Percentiles rank a stretch among this genome's conserved stretches.
phyloP scores from a whole-genome alignment of 1,140 invertebrate genomes.

The Chelonus insularis region DNA sequence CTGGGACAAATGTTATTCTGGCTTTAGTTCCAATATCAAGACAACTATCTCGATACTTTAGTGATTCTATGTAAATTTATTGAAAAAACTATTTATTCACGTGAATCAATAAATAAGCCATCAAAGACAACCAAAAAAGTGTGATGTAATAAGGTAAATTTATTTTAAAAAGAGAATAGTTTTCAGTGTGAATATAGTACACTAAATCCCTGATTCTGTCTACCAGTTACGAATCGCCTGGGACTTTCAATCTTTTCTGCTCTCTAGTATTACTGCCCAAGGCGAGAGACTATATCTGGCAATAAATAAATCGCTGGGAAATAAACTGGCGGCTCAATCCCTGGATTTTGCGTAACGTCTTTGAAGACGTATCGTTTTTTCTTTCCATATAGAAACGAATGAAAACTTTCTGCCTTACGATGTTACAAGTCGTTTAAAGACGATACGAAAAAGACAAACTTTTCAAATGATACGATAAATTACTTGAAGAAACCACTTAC shows the following conservation, averaged over 20 bases:
- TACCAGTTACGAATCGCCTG: constrained; percentile 8
- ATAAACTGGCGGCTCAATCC: constrained; percentile 13
- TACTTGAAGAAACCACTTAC: no score
- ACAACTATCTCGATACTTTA: not conserved
- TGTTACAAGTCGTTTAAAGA: not conserved
- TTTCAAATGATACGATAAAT: not conserved
- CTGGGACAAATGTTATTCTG: constrained; percentile 1
- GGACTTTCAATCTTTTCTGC: constrained; percentile 16
- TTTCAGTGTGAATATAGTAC: not conserved
- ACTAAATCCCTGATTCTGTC: constrained; percentile 13
- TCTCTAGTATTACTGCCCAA: constrained; percentile 13
- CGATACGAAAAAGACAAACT: not conserved
- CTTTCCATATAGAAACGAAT: not conserved
- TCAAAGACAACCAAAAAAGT: no score
- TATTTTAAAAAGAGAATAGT: no score
- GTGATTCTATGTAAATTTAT: not conserved
- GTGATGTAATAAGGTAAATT: no score
- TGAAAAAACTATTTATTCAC: no score
- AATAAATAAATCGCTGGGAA: constrained; percentile 17
- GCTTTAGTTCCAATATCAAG: not conserved
- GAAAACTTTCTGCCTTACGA: not conserved
- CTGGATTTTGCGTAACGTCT: constrained; percentile 19
- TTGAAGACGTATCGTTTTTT: constrained; percentile 12
- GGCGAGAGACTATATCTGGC: constrained; percentile 14
- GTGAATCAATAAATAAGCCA: no score